These are phyloP conservation scores for Gymnocheta viridis DNA, from an alignment of 2,888 invertebrate species.

Conservation along the genomic window DNA sequence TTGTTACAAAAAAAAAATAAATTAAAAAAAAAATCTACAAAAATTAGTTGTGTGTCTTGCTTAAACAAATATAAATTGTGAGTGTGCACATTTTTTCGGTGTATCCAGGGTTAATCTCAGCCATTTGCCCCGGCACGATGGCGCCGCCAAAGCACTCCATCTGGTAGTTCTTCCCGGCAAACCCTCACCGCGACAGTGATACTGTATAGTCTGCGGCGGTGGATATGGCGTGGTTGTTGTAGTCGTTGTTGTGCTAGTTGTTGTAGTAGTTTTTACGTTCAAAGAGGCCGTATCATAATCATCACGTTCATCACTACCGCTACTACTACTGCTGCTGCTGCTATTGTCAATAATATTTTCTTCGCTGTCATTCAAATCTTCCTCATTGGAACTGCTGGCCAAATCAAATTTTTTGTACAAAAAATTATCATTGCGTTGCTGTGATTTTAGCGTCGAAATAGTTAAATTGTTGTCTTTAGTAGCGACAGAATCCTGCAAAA, in stretches of 20 bases:
- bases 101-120: slow-evolving; percentile 84
- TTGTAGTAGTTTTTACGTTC: slow-evolving; percentile 67
- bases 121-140: slow-evolving; percentile 95
- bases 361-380: slow-evolving; percentile 72
- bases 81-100: slow-evolving; percentile 81
- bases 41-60: not conserved
- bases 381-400: slow-evolving; percentile 72
- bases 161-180: slow-evolving; percentile 88
- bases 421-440: slow-evolving; percentile 70
- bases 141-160: slow-evolving; percentile 92
- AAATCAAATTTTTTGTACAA: slow-evolving; percentile 69
- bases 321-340: slow-evolving; percentile 51
- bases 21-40: slow-evolving; percentile 23
- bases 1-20: not conserved
- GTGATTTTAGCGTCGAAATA: slow-evolving; percentile 71
- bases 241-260: slow-evolving; percentile 73
- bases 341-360: slow-evolving; percentile 68
- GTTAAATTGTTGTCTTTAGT: slow-evolving; percentile 59
- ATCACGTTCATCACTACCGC: slow-evolving; percentile 72
- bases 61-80: slow-evolving; percentile 82
- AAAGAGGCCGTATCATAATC: slow-evolving; percentile 73
- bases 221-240: slow-evolving; percentile 72
- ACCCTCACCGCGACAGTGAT: slow-evolving; percentile 91
- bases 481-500: slow-evolving; percentile 82
- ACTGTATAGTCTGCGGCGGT: slow-evolving; percentile 72